Percentiles rank a stretch among this genome's conserved stretches.
These are phyloP conservation scores for Platysternon megacephalum DNA, from an alignment of 2,113 vertebrate genomes.

Conservation along the genomic window DNA sequence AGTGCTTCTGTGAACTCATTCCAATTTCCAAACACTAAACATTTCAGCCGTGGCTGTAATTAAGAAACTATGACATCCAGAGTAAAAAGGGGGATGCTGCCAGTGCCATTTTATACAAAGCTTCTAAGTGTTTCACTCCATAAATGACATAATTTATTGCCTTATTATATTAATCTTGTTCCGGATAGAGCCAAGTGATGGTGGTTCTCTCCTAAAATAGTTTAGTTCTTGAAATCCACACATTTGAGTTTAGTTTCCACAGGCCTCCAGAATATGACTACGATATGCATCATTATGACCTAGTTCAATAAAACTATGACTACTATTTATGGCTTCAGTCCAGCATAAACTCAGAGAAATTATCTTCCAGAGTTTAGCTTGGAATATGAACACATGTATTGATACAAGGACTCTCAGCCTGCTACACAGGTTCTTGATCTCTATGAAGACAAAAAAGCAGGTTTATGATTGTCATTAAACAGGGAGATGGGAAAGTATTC, in stretches of 20 bases:
- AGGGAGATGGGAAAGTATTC: neutral
- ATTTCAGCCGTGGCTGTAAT: slow-evolving; percentile 72
- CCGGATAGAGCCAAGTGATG: neutral
- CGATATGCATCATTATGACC: fast-evolving
- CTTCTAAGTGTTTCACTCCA: slow-evolving; percentile 60
- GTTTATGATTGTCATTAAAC: neutral
- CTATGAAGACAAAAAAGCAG: neutral
- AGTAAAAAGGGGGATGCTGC: slow-evolving; percentile 64
- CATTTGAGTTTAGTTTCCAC: neutral
- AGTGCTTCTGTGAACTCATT: slow-evolving; percentile 79
- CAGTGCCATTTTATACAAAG: slow-evolving; percentile 57
- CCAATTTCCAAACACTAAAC: slow-evolving; percentile 74
- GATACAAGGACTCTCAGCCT: neutral
- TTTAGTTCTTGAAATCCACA: neutral
- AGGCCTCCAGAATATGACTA: fast-evolving
- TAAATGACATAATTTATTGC: slow-evolving; percentile 61
- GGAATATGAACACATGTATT: neutral
- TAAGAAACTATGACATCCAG: slow-evolving; percentile 71
- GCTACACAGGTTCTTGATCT: neutral
- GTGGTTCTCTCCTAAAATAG: neutral
- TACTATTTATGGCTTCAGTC: neutral
- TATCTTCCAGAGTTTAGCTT: neutral
- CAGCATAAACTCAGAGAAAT: neutral
- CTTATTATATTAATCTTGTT: slow-evolving; percentile 64
- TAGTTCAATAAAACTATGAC: neutral